phyloP scores from a whole-genome alignment of 1,140 invertebrate species.

The Drosophila simulans region DNA sequence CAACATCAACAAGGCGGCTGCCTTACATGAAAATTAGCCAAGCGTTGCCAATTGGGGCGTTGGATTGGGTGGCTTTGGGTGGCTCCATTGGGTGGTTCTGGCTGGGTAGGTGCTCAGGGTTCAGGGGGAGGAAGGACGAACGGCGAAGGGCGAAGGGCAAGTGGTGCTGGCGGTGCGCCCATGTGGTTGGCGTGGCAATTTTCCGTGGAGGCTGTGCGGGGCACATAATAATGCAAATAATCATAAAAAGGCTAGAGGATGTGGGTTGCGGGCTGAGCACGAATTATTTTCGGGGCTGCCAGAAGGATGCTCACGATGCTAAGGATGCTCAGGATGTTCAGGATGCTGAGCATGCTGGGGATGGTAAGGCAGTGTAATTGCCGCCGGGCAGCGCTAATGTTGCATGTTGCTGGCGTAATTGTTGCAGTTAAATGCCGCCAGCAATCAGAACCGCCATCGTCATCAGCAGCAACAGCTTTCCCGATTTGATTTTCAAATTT shows the following conservation, averaged over 20 bases:
- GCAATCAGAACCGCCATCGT: conserved; percentile 17
- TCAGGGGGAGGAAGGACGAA: background rate
- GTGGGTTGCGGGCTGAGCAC: conserved; percentile 25
- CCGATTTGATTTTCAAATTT: conserved; percentile 47
- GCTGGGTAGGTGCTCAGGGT: background rate
- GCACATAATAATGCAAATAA: conserved; percentile 71
- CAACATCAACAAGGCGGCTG: conserved; percentile 64
- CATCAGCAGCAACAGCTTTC: conserved; percentile 12
- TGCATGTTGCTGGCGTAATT: conserved; percentile 11
- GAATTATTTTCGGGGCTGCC: conserved; percentile 30
- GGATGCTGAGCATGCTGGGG: conserved; percentile 8
- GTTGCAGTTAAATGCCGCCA: conserved; percentile 26
- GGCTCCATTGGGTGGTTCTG: background rate
- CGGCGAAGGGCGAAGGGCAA: conserved; percentile 1
- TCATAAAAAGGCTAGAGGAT: conserved; percentile 56
- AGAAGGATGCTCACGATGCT: conserved; percentile 12
- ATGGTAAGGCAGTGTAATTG: conserved; percentile 19
- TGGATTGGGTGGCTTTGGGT: background rate
- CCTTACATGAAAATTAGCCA: conserved; percentile 74
- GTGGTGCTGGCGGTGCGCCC: conserved; percentile 52
- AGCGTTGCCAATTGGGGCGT: conserved; percentile 21
- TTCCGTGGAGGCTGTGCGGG: conserved; percentile 21
- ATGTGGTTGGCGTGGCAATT: conserved; percentile 54
- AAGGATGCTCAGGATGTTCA: background rate
- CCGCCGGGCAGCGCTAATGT: conserved; percentile 8